Conservation (phyloP, 64 coral and sea anemone species). For the Montipora foliosa region DNA sequence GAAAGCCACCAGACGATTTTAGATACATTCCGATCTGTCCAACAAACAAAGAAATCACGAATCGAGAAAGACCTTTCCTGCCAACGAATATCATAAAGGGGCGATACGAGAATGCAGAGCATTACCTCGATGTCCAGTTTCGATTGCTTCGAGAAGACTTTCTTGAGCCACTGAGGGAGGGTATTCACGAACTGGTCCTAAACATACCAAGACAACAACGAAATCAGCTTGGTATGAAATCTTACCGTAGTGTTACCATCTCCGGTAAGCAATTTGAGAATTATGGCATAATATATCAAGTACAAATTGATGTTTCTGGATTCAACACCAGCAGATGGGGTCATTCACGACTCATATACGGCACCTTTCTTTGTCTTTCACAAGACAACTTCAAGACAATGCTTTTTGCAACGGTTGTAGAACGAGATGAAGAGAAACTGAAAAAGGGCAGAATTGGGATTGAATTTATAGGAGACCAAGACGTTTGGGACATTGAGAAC, state of each 20-base stretch:
- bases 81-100: constrained; percentile 71
- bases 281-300: constrained; percentile 56
- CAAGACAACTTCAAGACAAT: constrained; percentile 77
- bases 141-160: constrained; percentile 85
- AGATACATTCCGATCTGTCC: constrained; percentile 79
- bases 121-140: constrained; percentile 89
- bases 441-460: constrained; percentile 4
- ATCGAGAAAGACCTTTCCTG: constrained; percentile 60
- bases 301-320: constrained; percentile 67
- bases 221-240: constrained; percentile 68
- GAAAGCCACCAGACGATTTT: constrained; percentile 75
- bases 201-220: constrained; percentile 57
- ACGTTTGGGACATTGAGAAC: constrained; percentile 51
- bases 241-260: constrained; percentile 51
- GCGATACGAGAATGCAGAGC: constrained; percentile 65
- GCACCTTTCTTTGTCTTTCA: constrained; percentile 80
- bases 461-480: constrained; percentile 31
- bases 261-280: constrained; percentile 50
- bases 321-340: constrained; percentile 68
- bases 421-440: constrained; percentile 45
- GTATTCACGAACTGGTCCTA: constrained; percentile 61
- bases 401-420: constrained; percentile 75
- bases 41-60: constrained; percentile 61
- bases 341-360: constrained; percentile 42
- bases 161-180: constrained; percentile 77